Conservation (phyloP, 2,888 invertebrate species). For the Folsomia candida region DNA sequence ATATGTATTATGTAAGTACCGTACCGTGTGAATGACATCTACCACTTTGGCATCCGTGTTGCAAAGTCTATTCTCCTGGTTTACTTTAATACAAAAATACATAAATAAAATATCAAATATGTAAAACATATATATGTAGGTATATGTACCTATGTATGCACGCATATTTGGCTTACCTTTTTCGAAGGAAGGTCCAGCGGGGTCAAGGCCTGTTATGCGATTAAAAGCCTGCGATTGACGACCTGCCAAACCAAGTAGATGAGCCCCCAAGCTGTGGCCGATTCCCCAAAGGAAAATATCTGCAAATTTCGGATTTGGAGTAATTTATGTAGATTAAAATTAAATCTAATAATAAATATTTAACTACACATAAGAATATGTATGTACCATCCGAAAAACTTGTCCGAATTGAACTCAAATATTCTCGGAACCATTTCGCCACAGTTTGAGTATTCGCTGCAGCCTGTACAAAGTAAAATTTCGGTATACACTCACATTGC, state of each 20-base stretch:
- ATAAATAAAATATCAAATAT: too few species aligned
- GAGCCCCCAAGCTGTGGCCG: conserved; percentile 39
- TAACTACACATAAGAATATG: too few species aligned
- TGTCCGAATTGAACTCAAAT: conserved; percentile 20
- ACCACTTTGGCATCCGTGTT: conserved; percentile 35
- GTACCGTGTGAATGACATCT: conserved; percentile 41
- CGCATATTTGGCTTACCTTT: too few species aligned
- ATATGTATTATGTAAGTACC: too few species aligned
- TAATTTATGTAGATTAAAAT: conserved; percentile 13
- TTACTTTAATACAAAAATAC: conserved; percentile 37
- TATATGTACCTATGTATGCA: neutral
- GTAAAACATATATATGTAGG: too few species aligned
- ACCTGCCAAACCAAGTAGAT: conserved; percentile 39
- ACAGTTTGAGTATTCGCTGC: conserved; percentile 42
- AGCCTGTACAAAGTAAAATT: too few species aligned
- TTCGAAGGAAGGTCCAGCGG: conserved; percentile 31
- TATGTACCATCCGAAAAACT: conserved; percentile 1
- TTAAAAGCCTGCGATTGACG: conserved; percentile 22
- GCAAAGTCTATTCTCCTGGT: conserved; percentile 30
- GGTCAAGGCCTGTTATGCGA: conserved; percentile 40
- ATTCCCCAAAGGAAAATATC: conserved; percentile 31
- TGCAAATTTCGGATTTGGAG: neutral
- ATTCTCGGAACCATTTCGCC: conserved; percentile 31
- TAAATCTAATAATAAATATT: conserved; percentile 27
- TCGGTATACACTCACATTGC: too few species aligned